These are phyloP conservation scores for Eupithecia inturbata DNA, from an alignment of 2,888 invertebrate species.

Conservation along the genomic window DNA sequence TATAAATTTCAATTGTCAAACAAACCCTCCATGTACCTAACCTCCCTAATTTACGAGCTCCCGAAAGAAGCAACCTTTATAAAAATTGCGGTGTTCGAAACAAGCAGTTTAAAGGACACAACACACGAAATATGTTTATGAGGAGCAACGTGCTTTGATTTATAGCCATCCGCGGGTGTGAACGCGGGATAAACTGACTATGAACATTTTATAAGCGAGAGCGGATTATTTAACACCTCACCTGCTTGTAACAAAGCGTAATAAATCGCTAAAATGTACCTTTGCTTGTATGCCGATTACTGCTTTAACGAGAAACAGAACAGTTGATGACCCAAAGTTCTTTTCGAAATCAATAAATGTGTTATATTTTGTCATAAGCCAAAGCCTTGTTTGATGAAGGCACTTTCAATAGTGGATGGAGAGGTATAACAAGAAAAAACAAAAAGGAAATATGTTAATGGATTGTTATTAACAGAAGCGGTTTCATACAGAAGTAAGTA, in stretches of 20 bases:
- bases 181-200: constrained; percentile 45
- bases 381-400: too few relatives aligned
- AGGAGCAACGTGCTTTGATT: constrained; percentile 79
- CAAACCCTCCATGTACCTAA: constrained; percentile 27
- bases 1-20: constrained; percentile 30
- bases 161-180: constrained; percentile 68
- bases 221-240: background rate
- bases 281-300: too few relatives aligned
- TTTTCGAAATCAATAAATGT: background rate
- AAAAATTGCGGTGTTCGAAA: constrained; percentile 53
- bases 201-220: constrained; percentile 13
- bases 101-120: constrained; percentile 70
- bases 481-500: too few relatives aligned
- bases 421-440: too few relatives aligned
- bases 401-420: too few relatives aligned
- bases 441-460: too few relatives aligned
- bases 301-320: too few relatives aligned
- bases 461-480: too few relatives aligned
- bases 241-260: background rate
- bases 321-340: background rate
- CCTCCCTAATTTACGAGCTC: constrained; percentile 31
- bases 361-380: too few relatives aligned
- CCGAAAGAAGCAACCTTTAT: constrained; percentile 41
- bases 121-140: constrained; percentile 80
- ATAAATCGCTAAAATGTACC: background rate